Conservation (phyloP, 1,140 invertebrate genomes). For the Nasonia vitripennis region DNA sequence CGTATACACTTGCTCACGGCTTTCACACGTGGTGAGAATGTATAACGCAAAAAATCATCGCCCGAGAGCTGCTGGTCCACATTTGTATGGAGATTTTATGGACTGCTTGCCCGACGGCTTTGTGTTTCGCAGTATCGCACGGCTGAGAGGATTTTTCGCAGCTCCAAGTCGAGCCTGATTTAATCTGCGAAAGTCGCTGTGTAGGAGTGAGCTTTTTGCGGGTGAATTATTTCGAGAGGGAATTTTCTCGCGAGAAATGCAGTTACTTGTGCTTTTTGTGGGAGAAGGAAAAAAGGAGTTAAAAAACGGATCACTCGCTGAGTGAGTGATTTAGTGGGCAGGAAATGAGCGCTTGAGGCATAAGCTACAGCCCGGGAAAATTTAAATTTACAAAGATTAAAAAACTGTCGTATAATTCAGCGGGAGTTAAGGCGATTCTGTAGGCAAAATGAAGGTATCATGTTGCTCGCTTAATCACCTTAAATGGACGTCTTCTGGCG, state of each 20-base stretch:
- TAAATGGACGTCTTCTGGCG: neutral
- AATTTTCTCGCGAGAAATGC: neutral
- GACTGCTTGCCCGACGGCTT: constrained; percentile 5
- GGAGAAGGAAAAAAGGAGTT: too few relatives aligned
- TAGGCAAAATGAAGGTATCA: neutral
- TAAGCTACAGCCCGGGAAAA: neutral
- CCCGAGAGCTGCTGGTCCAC: neutral
- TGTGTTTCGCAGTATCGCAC: neutral
- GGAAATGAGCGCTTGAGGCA: neutral
- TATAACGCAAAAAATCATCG: neutral
- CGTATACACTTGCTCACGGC: too few relatives aligned
- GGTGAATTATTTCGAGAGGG: neutral
- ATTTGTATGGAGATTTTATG: constrained; percentile 37
- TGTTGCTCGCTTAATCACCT: neutral
- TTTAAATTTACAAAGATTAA: neutral
- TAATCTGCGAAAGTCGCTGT: neutral
- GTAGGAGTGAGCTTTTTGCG: neutral
- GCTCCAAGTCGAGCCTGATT: neutral
- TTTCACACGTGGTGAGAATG: neutral
- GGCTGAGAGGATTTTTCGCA: neutral
- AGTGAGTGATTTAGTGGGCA: neutral
- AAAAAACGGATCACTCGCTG: neutral
- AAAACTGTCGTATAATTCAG: neutral
- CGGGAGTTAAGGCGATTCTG: neutral
- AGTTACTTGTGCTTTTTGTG: too few relatives aligned